phyloP scores from a whole-genome alignment of 2,797 vertebrate species.

The Myiothlypis coronata region DNA sequence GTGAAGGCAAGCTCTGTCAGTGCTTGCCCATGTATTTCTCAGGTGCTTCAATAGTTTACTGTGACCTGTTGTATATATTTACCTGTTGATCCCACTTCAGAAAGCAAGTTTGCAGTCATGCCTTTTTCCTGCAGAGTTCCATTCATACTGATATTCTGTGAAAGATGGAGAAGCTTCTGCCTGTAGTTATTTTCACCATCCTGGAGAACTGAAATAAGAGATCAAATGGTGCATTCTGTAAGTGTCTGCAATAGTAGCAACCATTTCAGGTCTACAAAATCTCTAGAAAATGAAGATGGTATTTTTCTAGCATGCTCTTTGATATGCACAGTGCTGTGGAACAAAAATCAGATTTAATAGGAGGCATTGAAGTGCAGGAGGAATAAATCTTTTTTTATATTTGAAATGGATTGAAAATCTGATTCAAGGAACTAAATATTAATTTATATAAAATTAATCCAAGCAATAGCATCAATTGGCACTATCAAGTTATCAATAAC shows the following conservation, averaged over 20 bases:
- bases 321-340: background rate
- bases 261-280: background rate
- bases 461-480: background rate
- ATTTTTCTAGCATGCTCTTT: background rate
- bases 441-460: background rate
- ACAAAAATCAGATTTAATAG: background rate
- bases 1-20: background rate
- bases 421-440: background rate
- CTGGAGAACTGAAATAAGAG: background rate
- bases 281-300: background rate
- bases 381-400: background rate
- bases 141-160: background rate
- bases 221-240: background rate
- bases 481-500: background rate
- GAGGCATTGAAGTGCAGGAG: background rate
- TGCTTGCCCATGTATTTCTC: background rate
- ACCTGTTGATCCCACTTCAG: background rate
- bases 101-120: background rate
- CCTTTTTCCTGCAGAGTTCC: background rate
- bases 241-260: background rate
- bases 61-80: background rate
- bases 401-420: background rate
- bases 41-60: background rate
- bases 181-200: background rate
- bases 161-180: background rate